Evolutionary conservation across 2,797 vertebrate genomes (phyloP).

Genomic region (Phylloscopus collybita): DNA sequence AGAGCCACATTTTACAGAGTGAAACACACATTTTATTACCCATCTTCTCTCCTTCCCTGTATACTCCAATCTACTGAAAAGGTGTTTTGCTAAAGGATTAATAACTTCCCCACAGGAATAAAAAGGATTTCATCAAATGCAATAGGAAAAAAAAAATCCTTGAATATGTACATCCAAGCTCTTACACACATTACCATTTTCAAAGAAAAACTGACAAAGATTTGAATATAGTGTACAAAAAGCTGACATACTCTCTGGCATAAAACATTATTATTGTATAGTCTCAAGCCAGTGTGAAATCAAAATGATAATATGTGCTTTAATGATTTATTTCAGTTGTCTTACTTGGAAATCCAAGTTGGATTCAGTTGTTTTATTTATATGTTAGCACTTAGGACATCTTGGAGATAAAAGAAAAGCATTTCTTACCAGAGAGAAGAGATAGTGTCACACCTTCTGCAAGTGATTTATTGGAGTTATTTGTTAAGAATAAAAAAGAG

Average conservation of each 20-base stretch:
- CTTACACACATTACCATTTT: neutral
- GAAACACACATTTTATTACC: neutral
- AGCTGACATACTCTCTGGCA: neutral
- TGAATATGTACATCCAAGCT: neutral
- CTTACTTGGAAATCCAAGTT: neutral
- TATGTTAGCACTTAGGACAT: neutral
- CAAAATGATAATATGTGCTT: neutral
- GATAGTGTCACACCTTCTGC: conserved; percentile 26
- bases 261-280: neutral
- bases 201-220: neutral
- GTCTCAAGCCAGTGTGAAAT: neutral
- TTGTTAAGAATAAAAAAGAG: neutral
- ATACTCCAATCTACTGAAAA: neutral
- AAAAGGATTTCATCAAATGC: neutral
- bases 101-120: neutral
- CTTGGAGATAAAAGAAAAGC: conserved; percentile 1
- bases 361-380: neutral
- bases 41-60: neutral
- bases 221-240: neutral
- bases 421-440: neutral
- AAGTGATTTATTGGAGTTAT: conserved; percentile 34
- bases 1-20: neutral
- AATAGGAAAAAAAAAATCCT: fast-evolving
- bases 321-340: conserved; percentile 3
- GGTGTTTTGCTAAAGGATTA: neutral